Conservation (phyloP, 1,140 invertebrate genomes). For the Anoplophora glabripennis region DNA sequence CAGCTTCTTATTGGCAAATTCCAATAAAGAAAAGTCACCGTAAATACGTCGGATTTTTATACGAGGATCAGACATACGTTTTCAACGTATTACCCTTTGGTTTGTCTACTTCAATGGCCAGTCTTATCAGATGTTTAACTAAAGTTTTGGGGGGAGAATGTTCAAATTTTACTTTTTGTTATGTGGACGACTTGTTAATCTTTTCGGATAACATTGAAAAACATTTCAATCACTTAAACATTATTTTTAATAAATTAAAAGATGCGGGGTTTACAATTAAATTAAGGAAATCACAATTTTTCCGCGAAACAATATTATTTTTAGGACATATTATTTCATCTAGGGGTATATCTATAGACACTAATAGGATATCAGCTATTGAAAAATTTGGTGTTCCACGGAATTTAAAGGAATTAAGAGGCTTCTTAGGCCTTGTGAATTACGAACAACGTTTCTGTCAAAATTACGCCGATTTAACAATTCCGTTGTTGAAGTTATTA, state of each 20-base stretch:
- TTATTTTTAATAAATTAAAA: neutral
- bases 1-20: slow-evolving; percentile 10
- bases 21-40: neutral
- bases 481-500: neutral
- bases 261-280: neutral
- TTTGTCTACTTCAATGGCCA: slow-evolving; percentile 3
- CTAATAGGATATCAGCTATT: neutral
- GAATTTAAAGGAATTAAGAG: slow-evolving; percentile 1
- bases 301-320: neutral
- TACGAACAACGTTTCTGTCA: slow-evolving; percentile 3
- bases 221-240: neutral
- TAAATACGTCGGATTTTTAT: slow-evolving; percentile 8
- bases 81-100: slow-evolving; percentile 8
- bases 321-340: slow-evolving; percentile 4
- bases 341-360: neutral
- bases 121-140: neutral
- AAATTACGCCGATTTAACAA: neutral
- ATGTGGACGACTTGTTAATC: slow-evolving; percentile 18
- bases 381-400: neutral
- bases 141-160: slow-evolving; percentile 3
- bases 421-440: neutral
- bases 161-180: neutral
- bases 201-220: neutral
- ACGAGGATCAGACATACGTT: neutral
- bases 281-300: neutral